Evolutionary conservation across 2,113 vertebrate species (phyloP).

Genomic region (Burhinus bistriatus): DNA sequence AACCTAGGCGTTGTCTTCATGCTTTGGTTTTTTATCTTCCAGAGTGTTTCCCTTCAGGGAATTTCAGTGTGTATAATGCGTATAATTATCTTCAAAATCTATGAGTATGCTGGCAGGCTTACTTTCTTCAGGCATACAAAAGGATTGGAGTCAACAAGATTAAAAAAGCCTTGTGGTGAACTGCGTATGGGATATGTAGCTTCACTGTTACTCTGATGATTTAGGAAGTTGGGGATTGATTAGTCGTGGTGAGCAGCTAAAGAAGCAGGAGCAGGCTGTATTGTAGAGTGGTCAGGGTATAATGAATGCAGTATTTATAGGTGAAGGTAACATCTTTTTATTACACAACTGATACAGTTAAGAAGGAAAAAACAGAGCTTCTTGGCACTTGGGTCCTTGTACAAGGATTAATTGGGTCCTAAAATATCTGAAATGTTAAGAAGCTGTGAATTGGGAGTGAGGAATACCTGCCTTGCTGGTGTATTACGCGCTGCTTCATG

Average conservation of each 20-base stretch:
- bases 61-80: neutral
- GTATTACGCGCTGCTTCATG: accelerated
- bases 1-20: neutral
- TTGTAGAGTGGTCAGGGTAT: neutral
- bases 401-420: neutral
- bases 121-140: neutral
- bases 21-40: neutral
- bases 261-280: neutral
- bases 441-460: neutral
- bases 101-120: neutral
- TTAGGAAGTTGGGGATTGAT: neutral
- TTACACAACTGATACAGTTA: neutral
- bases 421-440: neutral
- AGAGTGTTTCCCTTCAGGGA: neutral
- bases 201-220: neutral
- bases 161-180: neutral
- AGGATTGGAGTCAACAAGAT: neutral
- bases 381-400: neutral
- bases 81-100: neutral
- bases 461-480: neutral
- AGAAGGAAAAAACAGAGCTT: neutral
- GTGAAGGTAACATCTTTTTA: neutral
- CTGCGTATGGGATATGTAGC: neutral
- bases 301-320: neutral
- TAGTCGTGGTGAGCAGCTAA: neutral